Percentiles rank a stretch among this genome's conserved stretches.
These are phyloP conservation scores for Esox masquinongy DNA, from an alignment of 2,797 vertebrate genomes.

Conservation along the genomic window DNA sequence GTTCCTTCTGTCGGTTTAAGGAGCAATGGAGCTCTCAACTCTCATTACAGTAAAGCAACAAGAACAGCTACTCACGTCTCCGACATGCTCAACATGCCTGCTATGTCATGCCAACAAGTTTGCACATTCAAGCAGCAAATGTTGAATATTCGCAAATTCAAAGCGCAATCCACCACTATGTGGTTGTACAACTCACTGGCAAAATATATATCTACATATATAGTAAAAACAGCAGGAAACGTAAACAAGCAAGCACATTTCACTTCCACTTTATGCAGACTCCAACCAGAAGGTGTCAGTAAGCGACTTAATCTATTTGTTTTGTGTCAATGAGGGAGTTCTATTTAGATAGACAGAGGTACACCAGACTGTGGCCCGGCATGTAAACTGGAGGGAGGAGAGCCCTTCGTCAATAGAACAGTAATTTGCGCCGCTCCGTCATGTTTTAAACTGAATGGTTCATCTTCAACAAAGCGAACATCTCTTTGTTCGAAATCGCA, in stretches of 20 bases:
- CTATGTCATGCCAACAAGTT: not conserved
- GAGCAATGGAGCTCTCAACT: not conserved
- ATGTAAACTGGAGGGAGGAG: too few species aligned
- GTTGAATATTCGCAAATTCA: not conserved
- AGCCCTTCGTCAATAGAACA: too few species aligned
- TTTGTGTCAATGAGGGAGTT: not conserved
- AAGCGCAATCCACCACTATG: not conserved
- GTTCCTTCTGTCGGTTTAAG: not conserved
- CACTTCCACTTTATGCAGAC: not conserved
- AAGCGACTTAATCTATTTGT: not conserved
- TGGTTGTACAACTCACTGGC: not conserved
- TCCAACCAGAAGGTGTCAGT: constrained; percentile 11
- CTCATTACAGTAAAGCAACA: not conserved
- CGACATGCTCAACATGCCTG: not conserved
- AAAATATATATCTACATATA: not conserved
- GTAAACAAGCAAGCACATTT: not conserved
- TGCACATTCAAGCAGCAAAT: not conserved
- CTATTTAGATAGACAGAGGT: too few species aligned
- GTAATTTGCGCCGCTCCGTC: too few species aligned
- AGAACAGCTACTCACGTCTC: not conserved
- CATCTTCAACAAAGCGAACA: too few species aligned
- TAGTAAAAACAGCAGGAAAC: not conserved
- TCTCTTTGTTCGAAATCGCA: too few species aligned
- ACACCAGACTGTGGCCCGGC: too few species aligned
- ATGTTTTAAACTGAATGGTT: too few species aligned